phyloP scores from a whole-genome alignment of 1,140 invertebrate species.

The Eumaeus atala region DNA sequence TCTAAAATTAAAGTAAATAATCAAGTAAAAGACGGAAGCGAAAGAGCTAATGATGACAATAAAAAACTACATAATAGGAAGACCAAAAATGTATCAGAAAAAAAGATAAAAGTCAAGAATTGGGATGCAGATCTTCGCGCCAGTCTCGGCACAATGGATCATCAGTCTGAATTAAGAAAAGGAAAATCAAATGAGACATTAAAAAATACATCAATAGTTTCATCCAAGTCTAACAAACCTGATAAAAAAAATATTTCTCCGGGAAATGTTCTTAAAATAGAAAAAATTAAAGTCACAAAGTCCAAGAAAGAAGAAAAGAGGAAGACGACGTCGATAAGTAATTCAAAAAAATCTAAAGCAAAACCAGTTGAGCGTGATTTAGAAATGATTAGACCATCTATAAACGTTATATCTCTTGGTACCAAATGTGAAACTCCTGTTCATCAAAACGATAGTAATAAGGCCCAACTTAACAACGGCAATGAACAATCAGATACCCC shows the following conservation, averaged over 20 bases:
- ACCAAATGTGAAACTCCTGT: background rate
- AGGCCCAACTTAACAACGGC: constrained; percentile 34
- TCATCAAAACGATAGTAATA: constrained; percentile 20
- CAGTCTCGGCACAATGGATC: constrained; percentile 23
- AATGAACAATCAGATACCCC: constrained; percentile 46
- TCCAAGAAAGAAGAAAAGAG: background rate
- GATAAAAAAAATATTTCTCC: constrained; percentile 23
- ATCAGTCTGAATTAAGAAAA: constrained; percentile 8
- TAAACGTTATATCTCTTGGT: background rate
- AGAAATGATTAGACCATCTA: background rate
- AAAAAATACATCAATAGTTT: background rate
- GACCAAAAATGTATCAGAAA: constrained; percentile 12
- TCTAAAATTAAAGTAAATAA: constrained; percentile 12
- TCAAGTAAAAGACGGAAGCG: constrained; percentile 17
- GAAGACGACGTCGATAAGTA: background rate
- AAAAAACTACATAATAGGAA: background rate
- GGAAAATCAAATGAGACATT: background rate
- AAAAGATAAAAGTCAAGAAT: constrained; percentile 37
- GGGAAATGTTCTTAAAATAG: constrained; percentile 10
- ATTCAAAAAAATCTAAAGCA: background rate
- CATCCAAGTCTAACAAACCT: no score
- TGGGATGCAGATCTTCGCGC: constrained; percentile 58
- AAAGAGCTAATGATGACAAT: constrained; percentile 18
- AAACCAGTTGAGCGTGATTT: background rate
- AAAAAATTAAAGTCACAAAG: background rate